Base-by-base conservation (phyloP, 2,113 vertebrate genomes). In the Arothron firmamentum region DNA sequence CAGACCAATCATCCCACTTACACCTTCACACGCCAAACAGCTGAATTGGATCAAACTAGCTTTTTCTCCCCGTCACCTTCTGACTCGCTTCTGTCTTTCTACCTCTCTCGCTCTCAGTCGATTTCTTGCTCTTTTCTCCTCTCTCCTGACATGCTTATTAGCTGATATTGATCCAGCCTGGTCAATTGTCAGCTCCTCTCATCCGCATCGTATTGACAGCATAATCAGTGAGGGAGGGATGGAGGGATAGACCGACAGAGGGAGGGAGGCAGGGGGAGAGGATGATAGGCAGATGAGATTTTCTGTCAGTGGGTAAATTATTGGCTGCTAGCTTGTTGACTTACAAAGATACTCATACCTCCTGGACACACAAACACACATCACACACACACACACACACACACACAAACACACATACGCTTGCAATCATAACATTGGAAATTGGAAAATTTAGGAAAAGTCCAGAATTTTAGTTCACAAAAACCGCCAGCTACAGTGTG, bases 131-230 rank as follows among this genome's bases (percentile, higher is more conserved):
- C 81, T 87, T 87, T 88, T 87, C 79, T 88, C 88, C 86, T 86
- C 84, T 85, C 81, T 94, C 92, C 94, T 93, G 93, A 96, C 94
- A 94, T 91, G 91, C 93, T 96, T 98, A 98, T 99, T 99, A 96
- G 94, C 91, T 85, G 84, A 91, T 94, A 98, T 98, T 94, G 96
- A 99, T 99, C 95, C 92, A 92, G 91, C 92, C 92, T 74, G 93
- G 95, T 95, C 95, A 96, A 95, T 98, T 94, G 95, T 94, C 93
- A 94, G 94, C 93, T 96, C 93, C 93, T 94, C 95, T 98, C 95
- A 96, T 96, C 94, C 92, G 92, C 92, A 90, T 90, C 88, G 91
- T 97, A 99, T 98, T 93, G 96, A 98, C 93, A 91, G 92, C 93
- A 94, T 99, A 97, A 98, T 99, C 96, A 97, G 95, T 90, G 92